These are phyloP conservation scores for Sula dactylatra DNA, from an alignment of 2,113 vertebrate genomes.

Conservation along the genomic window DNA sequence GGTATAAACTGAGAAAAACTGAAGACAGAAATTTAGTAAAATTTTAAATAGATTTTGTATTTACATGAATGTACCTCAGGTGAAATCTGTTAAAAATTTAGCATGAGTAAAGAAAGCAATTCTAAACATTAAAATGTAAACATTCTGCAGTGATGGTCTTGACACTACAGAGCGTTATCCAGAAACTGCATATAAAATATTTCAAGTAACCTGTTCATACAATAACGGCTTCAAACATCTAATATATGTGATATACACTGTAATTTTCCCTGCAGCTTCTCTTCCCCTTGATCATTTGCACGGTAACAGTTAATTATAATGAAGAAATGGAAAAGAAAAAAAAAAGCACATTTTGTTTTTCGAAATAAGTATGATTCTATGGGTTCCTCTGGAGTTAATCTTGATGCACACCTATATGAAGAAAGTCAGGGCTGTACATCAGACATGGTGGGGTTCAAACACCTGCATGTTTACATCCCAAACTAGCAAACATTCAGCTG, in stretches of 20 bases:
- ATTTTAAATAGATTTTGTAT: not conserved
- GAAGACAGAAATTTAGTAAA: not conserved
- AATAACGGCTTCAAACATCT: not conserved
- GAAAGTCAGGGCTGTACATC: not conserved
- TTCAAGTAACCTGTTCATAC: not conserved
- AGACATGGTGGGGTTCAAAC: not conserved
- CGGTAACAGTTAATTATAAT: not conserved
- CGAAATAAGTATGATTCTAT: not conserved
- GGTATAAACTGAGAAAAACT: not conserved
- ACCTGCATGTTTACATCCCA: not conserved
- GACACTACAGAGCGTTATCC: not conserved
- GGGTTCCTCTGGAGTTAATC: not conserved
- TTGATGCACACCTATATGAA: not conserved
- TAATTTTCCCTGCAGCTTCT: not conserved
- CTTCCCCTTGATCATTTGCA: not conserved
- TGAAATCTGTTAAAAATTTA: not conserved
- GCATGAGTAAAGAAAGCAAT: not conserved
- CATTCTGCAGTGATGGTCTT: not conserved
- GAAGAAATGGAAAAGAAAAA: not conserved
- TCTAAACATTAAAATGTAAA: not conserved
- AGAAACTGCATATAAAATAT: not conserved
- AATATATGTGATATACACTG: not conserved
- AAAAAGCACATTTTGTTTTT: not conserved
- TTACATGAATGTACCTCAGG: not conserved
- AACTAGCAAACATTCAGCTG: not conserved